phyloP scores from a whole-genome alignment of 2,888 invertebrate genomes.

The Elysia crispata region DNA sequence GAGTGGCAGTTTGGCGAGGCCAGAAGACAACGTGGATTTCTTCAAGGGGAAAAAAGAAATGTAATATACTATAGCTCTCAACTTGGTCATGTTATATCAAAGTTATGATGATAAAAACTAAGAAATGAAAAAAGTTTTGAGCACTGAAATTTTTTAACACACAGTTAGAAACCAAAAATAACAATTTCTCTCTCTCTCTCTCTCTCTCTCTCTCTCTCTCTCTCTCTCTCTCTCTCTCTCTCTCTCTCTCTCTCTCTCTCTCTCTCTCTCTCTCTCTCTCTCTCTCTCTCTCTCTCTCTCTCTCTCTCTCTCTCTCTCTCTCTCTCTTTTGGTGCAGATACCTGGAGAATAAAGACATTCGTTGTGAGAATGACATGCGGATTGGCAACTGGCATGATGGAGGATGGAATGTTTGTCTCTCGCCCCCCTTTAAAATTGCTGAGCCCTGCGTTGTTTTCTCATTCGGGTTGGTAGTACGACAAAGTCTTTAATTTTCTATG shows the following conservation, averaged over 20 bases:
- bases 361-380: conserved; percentile 63
- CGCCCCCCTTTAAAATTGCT: conserved; percentile 65
- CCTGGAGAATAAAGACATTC: conserved; percentile 65
- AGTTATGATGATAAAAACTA: too few species aligned
- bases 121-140: too few species aligned
- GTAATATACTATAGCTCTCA: too few species aligned
- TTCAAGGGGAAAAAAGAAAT: too few species aligned
- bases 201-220: too few species aligned
- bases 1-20: too few species aligned
- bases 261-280: too few species aligned
- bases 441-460: conserved; percentile 73
- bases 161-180: not conserved
- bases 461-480: conserved; percentile 64
- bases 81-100: too few species aligned
- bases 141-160: not conserved
- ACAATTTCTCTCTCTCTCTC: not conserved
- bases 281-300: too few species aligned
- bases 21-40: too few species aligned
- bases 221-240: too few species aligned
- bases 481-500: not conserved
- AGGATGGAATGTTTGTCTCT: conserved; percentile 75
- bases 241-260: too few species aligned
- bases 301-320: not conserved
- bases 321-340: conserved; percentile 54
- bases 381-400: conserved; percentile 73